A percentile compares a stretch with the other conserved stretches of the same genome.
phyloP scores from a whole-genome alignment of 2,113 vertebrate species.

The Heteronetta atricapilla region DNA sequence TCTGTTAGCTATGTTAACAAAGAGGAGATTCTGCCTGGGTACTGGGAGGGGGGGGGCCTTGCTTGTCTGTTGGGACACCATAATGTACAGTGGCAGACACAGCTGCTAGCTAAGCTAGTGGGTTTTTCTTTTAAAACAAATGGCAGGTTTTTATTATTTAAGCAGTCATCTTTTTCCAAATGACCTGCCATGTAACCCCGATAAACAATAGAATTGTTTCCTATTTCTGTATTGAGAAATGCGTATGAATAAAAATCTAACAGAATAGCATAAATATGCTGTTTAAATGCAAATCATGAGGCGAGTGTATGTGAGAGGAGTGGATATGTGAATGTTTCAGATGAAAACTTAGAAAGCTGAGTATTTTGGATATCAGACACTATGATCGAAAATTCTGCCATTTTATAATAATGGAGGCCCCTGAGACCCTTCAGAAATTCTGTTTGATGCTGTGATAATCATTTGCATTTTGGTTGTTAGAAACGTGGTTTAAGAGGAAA shows the following conservation, averaged over 20 bases:
- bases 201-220: neutral
- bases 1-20: neutral
- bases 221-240: neutral
- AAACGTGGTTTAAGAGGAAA: neutral
- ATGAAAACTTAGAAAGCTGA: neutral
- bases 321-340: neutral
- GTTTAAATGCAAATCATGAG: neutral
- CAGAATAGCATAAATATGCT: neutral
- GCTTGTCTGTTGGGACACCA: neutral
- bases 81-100: neutral
- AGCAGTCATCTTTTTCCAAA: neutral
- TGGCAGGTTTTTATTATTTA: neutral
- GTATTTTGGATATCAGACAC: neutral
- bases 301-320: neutral
- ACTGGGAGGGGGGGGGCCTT: neutral
- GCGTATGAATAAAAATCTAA: neutral
- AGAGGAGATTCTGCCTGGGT: neutral
- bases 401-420: neutral
- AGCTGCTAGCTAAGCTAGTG: neutral
- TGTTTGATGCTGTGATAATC: neutral
- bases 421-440: neutral
- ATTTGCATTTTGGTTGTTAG: neutral
- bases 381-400: neutral
- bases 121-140: neutral
- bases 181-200: neutral